Evolutionary conservation across 2,113 vertebrate genomes (phyloP).

Genomic region (Phainopepla nitens): DNA sequence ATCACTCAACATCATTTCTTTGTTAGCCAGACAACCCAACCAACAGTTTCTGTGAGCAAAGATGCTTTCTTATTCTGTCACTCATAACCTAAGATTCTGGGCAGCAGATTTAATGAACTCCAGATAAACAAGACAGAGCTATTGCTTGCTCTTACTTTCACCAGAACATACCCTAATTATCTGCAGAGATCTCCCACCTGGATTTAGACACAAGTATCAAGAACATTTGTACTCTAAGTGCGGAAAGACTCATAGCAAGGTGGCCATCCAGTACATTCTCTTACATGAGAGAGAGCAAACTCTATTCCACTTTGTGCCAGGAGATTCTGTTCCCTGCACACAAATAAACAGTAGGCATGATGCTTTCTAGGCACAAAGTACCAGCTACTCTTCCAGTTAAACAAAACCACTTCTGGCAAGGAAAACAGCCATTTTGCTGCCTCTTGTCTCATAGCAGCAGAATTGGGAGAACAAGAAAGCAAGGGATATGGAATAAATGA

Average conservation of each 20-base stretch:
- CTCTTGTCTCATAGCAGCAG: not conserved
- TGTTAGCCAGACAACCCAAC: not conserved
- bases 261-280: not conserved
- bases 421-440: not conserved
- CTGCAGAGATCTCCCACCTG: not conserved
- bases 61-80: not conserved
- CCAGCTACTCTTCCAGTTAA: not conserved
- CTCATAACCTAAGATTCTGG: not conserved
- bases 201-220: not conserved
- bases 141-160: not conserved
- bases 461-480: not conserved
- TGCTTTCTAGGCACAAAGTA: not conserved
- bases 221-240: not conserved
- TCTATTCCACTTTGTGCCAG: not conserved
- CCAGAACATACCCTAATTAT: not conserved
- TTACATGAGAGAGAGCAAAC: not conserved
- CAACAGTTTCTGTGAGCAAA: not conserved
- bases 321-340: not conserved
- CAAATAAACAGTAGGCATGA: not conserved
- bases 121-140: not conserved
- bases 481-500: not conserved
- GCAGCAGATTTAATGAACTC: not conserved
- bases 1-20: not conserved
- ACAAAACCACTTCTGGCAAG: not conserved
- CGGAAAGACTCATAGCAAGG: not conserved